Base-by-base conservation (phyloP, 2,113 vertebrate species). In the Rhipidura dahli region DNA sequence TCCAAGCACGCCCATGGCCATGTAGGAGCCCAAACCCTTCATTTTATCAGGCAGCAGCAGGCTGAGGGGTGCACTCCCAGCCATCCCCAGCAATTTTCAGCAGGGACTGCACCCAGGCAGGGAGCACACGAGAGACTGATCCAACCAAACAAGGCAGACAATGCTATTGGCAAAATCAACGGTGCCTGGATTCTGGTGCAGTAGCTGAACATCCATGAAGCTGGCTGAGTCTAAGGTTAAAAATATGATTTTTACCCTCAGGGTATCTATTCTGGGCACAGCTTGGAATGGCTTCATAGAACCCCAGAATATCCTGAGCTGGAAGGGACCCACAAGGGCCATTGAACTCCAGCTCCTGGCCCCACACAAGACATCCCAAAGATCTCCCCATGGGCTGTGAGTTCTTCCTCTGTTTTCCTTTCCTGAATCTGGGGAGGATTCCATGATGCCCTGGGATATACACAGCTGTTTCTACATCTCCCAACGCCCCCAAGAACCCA, bases 81-180 rank as follows among this genome's bases (percentile, higher is more conserved):
- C 57, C 57, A 80, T 0, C 39, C 59, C 30, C 23, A 72, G 9
- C 4, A 5, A 7, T 11, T 22, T 40, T 6, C 47, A 53, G 71
- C 57, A 59, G 65, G 47, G 56, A 35, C 39, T 66, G 42, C 51
- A 33, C 13, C 8, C 4, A 19, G 44, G 54, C 78, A 68, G 39
- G 40, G 54, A 37, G 33, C 28, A 13, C 10, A 23, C 7, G 6
- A 0, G 9, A 39, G 50, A 4, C 0, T 24, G 42, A 15, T 33
- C 26, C 9, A n/a, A 17, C 18, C 12, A 4, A 83, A 57, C 27
- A 16, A 40, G 42, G n/a, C 35, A 42, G 13, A 42, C 5, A 8
- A 24, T 6, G 44, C 6, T 10, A 7, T 0, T 20, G 71, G 51
- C 11, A 44, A 66, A 79, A 11, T 7, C 73, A 87, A 0, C 12